Evolutionary conservation across 1,140 invertebrate species (phyloP), one percentile per base, ranked within the genome.

Genomic region (Acromyrmex charruanus): DNA sequence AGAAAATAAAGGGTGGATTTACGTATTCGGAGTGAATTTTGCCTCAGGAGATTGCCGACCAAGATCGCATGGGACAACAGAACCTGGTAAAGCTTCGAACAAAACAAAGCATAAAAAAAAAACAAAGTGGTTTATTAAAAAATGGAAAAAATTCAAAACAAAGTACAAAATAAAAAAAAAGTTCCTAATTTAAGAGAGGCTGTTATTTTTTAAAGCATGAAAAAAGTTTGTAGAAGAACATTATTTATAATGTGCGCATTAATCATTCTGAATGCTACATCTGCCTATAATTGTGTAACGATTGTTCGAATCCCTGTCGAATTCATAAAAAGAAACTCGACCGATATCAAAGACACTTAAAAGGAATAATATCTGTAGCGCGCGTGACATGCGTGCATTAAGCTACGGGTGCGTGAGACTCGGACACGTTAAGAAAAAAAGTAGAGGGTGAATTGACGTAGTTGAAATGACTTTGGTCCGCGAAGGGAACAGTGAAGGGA

Each of bases 381-480:
- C 77, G 89, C 82, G 89, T 79, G 72, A 79, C 77, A 82, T 63
- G 63, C 71, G 63, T 66, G 55, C 61, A 74, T 81, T 88, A 80
- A 65, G 68, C 35, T 53, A 66, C 65, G 79, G 31, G 69, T 68
- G 39, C 59, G 80, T 68, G 69, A 84, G 61, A 65, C 65, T 84
- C 79, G 75, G 79, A 69, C 77, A 82, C 68, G 77, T 86, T 86
- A 84, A 81, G 69, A 80, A 89, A 89, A 44, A 91, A 91, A 91
- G 88, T 89, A 87, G 89, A 91, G 89, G 89, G 88, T 85, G 88
- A 91, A 87, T 85, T 86, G 87, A 92, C 90, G 90, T 87, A 89
- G 92, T 93, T 89, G 72, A 79, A 91, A 91, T 90, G 91, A 92
- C 88, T 92, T 90, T 88, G 89, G 86, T 86, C 84, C 82, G 75